Base-by-base conservation (phyloP, 1,140 invertebrate genomes). In the Spodoptera litura region DNA sequence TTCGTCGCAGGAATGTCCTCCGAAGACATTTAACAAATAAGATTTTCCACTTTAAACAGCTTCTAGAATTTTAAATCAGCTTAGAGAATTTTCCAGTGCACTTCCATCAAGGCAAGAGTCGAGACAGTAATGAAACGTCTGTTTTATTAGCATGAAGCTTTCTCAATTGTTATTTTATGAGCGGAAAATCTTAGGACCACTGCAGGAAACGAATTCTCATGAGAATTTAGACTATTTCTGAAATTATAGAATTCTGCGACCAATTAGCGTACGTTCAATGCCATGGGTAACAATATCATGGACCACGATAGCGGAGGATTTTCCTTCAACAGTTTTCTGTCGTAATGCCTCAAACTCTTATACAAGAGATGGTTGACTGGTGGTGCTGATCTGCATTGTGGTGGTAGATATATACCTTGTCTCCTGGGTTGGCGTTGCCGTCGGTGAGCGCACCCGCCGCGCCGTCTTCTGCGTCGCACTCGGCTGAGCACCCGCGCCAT, bases 361-460 rank as follows among this genome's bases (percentile, higher is more conserved):
- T 31, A 31, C 31, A 31, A 20, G 31, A 3, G 31, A 31, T 31
- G 31, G 31, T 31, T 31, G 31, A 4, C 4, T 31, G 31, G 31
- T 31, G 20, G 20, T 20, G 20, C 20, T 31, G 31, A 31, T 31
- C 31, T 31, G 3, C 4, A 20, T 20, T 20, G 20, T 20, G 20
- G 20, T 20, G 20, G 20, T 20, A 20, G 20, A 20, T 20, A 20
- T 51, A 64, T 84, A 94, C 93, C 93, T 94, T 93, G 93, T 94
- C 93, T 94, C 93, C 93, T 93, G 93, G 91, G 91, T 93, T 93
- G 91, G 84, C 66, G 90, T 91, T 91, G 84, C 91, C 88, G 85
- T 93, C 92, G 90, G 89, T 76, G 86, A 93, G 91, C 86, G 92
- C 79, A 91, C 91, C 91, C 87, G 91, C 81, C 89, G 92, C 79